These are phyloP conservation scores for Teleogryllus occipitalis DNA, from an alignment of 1,140 invertebrate species.

Conservation along the genomic window DNA sequence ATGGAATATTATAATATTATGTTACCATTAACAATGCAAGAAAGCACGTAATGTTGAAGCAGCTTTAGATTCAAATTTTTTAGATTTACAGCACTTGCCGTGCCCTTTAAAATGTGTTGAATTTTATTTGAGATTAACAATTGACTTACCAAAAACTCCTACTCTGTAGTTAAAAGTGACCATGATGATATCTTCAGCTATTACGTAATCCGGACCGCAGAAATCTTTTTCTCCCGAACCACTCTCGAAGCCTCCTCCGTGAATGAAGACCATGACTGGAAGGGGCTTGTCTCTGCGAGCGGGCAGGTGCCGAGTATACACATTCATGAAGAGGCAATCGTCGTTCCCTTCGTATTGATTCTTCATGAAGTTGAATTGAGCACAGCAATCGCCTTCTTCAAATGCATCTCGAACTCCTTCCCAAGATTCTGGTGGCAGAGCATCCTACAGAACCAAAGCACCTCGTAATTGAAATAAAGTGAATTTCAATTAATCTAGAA, in stretches of 20 bases:
- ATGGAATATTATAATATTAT: too few species aligned
- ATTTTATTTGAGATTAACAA: too few species aligned
- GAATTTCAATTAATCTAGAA: too few species aligned
- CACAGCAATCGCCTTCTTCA: slow-evolving; percentile 5
- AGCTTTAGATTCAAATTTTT: too few species aligned
- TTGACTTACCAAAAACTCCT: slow-evolving; percentile 46
- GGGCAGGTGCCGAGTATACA: not conserved
- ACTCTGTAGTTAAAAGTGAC: slow-evolving; percentile 64
- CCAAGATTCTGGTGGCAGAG: slow-evolving; percentile 11
- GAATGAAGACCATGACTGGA: slow-evolving; percentile 72
- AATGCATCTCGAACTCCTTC: slow-evolving; percentile 10
- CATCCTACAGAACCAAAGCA: slow-evolving; percentile 10
- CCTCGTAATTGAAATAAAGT: too few species aligned
- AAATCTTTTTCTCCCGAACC: slow-evolving; percentile 49
- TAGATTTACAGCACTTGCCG: too few species aligned
- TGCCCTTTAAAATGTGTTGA: too few species aligned
- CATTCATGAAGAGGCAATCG: slow-evolving; percentile 3
- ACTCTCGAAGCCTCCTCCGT: slow-evolving; percentile 61
- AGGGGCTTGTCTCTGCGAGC: not conserved
- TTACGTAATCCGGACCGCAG: slow-evolving; percentile 56
- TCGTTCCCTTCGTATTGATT: not conserved
- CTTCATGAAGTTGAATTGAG: not conserved
- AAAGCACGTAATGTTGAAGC: too few species aligned
- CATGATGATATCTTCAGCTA: slow-evolving; percentile 54
- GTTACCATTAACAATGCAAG: too few species aligned